Conservation (phyloP, 1,140 invertebrate genomes). For the Diachasmimorpha longicaudata region DNA sequence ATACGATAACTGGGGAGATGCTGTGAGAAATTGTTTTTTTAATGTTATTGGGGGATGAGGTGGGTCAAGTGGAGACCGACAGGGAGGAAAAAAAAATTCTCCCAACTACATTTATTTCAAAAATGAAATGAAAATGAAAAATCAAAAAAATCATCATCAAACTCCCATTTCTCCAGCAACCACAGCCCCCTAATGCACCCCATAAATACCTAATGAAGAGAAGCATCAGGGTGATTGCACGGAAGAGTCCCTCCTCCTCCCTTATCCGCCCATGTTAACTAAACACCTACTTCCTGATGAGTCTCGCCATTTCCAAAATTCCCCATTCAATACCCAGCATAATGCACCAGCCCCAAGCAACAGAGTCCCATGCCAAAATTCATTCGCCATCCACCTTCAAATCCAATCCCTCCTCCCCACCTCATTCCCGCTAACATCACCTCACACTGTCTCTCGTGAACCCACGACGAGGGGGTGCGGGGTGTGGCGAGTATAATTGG, state of each 20-base stretch:
- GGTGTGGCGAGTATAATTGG: constrained; percentile 30
- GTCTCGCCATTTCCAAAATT: neutral
- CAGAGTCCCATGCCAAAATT: neutral
- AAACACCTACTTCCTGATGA: neutral
- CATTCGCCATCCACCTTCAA: neutral
- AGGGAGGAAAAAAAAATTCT: no score
- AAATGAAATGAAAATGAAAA: no score
- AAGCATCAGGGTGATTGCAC: constrained; percentile 20
- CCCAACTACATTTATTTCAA: no score
- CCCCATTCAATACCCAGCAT: neutral
- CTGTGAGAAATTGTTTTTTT: neutral
- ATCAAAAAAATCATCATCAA: no score
- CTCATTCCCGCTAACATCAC: neutral
- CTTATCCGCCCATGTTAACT: neutral
- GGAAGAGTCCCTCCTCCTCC: neutral
- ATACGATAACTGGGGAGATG: neutral
- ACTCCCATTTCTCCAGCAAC: no score
- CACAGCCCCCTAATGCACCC: neutral
- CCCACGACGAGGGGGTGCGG: neutral
- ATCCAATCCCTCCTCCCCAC: neutral
- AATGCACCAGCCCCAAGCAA: neutral
- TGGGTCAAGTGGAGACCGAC: no score
- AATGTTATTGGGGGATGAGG: neutral
- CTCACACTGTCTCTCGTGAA: neutral
- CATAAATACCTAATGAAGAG: constrained; percentile 24